Percentiles rank a stretch among this genome's conserved stretches.
These are phyloP conservation scores for Rostratula benghalensis DNA, from an alignment of 2,113 vertebrate species.

Conservation along the genomic window DNA sequence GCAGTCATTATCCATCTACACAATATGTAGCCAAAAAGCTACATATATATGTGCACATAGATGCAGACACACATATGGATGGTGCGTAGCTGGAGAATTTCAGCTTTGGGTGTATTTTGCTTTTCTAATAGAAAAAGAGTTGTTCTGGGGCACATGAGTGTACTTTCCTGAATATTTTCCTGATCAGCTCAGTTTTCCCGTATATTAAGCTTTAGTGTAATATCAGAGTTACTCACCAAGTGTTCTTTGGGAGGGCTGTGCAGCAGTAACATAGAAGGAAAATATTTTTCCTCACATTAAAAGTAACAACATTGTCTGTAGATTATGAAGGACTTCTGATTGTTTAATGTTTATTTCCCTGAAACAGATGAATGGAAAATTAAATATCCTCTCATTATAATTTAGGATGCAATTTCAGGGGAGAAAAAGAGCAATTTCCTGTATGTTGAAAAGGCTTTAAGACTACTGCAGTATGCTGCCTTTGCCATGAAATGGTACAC, in stretches of 20 bases:
- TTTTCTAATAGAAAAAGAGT: neutral
- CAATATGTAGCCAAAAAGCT: neutral
- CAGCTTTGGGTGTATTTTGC: neutral
- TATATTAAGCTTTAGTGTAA: neutral
- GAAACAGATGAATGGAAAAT: neutral
- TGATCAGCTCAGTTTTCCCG: neutral
- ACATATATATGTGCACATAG: neutral
- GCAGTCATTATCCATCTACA: neutral
- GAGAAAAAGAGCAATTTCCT: neutral
- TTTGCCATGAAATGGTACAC: neutral
- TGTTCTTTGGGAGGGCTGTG: neutral
- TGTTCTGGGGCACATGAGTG: neutral
- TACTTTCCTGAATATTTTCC: slow-evolving; percentile 1
- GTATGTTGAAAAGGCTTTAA: neutral
- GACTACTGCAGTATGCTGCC: neutral
- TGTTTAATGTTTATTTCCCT: neutral
- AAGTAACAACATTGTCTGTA: neutral
- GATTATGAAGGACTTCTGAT: neutral
- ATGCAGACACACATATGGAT: neutral
- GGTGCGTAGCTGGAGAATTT: neutral
- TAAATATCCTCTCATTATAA: neutral
- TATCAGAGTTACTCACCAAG: neutral
- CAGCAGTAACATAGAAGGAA: neutral
- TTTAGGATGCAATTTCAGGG: neutral
- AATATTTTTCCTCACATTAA: neutral